Evolutionary conservation across 2,888 invertebrate species (phyloP), one percentile per base, ranked within the genome.

Genomic region (Electrophaes corylata): DNA sequence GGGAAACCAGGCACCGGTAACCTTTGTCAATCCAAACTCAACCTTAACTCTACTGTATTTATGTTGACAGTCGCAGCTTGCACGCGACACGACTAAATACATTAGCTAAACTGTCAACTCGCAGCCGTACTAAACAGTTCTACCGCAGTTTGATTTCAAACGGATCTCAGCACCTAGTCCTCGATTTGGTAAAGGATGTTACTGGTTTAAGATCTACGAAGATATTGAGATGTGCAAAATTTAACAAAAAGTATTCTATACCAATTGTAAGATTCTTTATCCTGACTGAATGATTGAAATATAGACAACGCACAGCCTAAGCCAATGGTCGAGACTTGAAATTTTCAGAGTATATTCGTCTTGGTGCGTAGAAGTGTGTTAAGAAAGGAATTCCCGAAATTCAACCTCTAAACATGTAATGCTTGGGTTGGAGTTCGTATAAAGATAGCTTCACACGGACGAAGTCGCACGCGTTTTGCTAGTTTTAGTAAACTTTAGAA

Each of bases 121-220:
- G 48, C 60, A 65, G 47, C 59, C 50, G 59, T 51, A 61, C 64
- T 58, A 70, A 76, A 74, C 75, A 75, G 79, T 78, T 79, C 71
- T 68, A 72, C 76, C 76, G 71, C 79, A 80, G 76, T 78, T 80
- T 83, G 81, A 83, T 83, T 83, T 65, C 70, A 64, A 76, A 72
- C 74, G 72, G 79, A 77, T 77, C 73, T 71, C 66, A 57, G 71
- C 72, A 78, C 52, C 46, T 29, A 35, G 49, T 49, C 71, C 78
- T 80, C 72, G 70, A 73, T 75, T 72, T 67, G 63, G 64, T 51
- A 65, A 69, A 66, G 69, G 71, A 69, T 75, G 73, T 71, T 71
- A 62, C 61, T 52, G 48, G 6, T 35, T 50, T 56, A 19, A 48
- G 70, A 73, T 70, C 66, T 65, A 49, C 23, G 69, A 75, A 40